phyloP scores from a whole-genome alignment of 2,888 invertebrate genomes.

The Diaperis boleti region DNA sequence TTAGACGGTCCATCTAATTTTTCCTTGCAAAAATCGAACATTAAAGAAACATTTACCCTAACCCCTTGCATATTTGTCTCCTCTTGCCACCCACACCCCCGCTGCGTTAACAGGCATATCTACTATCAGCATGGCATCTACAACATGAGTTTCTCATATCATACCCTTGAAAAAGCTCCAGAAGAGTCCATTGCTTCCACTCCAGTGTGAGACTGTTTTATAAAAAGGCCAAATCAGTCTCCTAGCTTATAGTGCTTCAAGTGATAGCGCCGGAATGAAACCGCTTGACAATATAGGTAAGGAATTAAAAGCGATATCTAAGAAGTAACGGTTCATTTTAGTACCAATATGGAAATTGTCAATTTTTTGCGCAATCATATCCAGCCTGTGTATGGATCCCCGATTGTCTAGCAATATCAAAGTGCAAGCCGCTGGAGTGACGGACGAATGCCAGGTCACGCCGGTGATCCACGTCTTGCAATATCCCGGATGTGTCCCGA shows the following conservation, averaged over 20 bases:
- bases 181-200: constrained; percentile 32
- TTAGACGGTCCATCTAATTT: too few relatives aligned
- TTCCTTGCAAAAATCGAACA: too few relatives aligned
- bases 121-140: constrained; percentile 31
- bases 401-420: constrained; percentile 51
- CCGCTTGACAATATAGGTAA: constrained; percentile 18
- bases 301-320: not conserved
- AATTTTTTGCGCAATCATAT: constrained; percentile 55
- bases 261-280: constrained; percentile 30
- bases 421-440: constrained; percentile 62
- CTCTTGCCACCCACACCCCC: constrained; percentile 10
- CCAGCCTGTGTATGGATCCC: constrained; percentile 63
- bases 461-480: constrained; percentile 93
- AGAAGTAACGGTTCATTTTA: constrained; percentile 40
- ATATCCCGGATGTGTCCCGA: constrained; percentile 92
- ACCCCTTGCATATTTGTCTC: constrained; percentile 5
- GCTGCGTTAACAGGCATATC: constrained; percentile 28
- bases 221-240: constrained; percentile 37
- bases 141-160: constrained; percentile 49
- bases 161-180: constrained; percentile 47
- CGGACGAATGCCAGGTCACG: constrained; percentile 90
- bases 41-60: not conserved
- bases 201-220: constrained; percentile 36
- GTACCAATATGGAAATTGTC: constrained; percentile 50
- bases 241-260: constrained; percentile 26